Conservation (phyloP, 2,113 vertebrate genomes). For the Ursus arctos region DNA sequence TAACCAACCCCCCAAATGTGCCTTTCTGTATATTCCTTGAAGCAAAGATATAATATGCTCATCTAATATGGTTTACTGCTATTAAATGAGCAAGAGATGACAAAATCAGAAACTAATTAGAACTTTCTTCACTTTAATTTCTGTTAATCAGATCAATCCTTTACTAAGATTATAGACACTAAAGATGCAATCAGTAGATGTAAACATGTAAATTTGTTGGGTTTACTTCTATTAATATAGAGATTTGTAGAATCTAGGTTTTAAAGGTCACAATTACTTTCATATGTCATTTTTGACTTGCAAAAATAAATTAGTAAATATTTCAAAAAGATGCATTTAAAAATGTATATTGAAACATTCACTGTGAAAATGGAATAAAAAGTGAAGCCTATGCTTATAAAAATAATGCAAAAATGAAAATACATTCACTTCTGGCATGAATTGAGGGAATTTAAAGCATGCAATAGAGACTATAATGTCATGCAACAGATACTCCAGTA, state of each 20-base stretch:
- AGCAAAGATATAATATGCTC: not conserved
- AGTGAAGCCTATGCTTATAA: not conserved
- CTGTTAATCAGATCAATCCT: not conserved
- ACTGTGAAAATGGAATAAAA: not conserved
- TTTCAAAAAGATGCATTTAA: not conserved
- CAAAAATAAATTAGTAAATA: not conserved
- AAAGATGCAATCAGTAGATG: not conserved
- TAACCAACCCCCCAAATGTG: not conserved
- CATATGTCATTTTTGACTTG: not conserved
- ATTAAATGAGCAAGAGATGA: not conserved
- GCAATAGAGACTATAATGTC: not conserved
- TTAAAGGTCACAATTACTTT: not conserved
- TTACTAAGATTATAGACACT: not conserved
- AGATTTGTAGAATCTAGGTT: not conserved
- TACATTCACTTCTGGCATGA: not conserved
- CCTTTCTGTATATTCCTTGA: not conserved
- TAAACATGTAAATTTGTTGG: not conserved
- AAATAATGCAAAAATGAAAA: not conserved
- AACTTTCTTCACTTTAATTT: not conserved
- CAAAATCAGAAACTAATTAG: not conserved
- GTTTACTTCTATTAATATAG: not conserved
- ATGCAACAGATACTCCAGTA: not conserved
- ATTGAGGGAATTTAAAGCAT: not conserved
- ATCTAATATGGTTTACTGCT: not conserved
- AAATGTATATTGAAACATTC: not conserved